phyloP scores from a whole-genome alignment of 1,140 invertebrate genomes.

The Drosophila sucinea region DNA sequence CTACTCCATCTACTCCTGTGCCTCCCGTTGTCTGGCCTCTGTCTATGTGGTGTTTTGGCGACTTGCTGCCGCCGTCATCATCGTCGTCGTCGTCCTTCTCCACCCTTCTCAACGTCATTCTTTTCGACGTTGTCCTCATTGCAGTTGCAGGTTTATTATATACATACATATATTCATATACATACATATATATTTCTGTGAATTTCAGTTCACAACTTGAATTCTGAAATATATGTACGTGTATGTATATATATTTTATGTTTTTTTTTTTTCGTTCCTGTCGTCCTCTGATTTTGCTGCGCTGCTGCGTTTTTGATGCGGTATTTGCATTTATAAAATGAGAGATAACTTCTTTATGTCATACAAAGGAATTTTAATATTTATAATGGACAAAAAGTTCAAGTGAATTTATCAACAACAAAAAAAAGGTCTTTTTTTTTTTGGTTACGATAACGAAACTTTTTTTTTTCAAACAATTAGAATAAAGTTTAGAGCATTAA shows the following conservation, averaged over 20 bases:
- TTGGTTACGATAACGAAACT: not conserved
- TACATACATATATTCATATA: slow-evolving; percentile 23
- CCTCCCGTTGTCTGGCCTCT: slow-evolving; percentile 59
- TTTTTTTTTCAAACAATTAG: not conserved
- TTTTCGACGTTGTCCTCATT: slow-evolving; percentile 5
- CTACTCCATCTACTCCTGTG: not conserved
- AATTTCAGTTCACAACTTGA: slow-evolving; percentile 67
- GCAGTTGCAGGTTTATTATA: slow-evolving; percentile 31
- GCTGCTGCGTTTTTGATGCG: slow-evolving; percentile 48
- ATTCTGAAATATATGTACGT: slow-evolving; percentile 33
- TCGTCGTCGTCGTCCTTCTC: slow-evolving; percentile 16
- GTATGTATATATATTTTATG: slow-evolving; percentile 50
- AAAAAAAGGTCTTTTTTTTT: slow-evolving; percentile 9
- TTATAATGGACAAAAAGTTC: slow-evolving; percentile 43
- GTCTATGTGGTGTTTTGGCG: slow-evolving; percentile 54
- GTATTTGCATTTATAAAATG: slow-evolving; percentile 66
- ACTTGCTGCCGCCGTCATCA: slow-evolving; percentile 62
- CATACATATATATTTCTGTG: slow-evolving; percentile 17
- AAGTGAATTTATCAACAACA: slow-evolving; percentile 3
- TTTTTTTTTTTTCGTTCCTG: slow-evolving; percentile 38
- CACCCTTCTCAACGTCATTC: slow-evolving; percentile 1
- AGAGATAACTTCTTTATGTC: slow-evolving; percentile 59
- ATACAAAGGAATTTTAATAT: slow-evolving; percentile 60
- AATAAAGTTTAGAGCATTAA: not conserved
- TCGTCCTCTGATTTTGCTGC: slow-evolving; percentile 41